phyloP scores from a whole-genome alignment of 2,888 invertebrate genomes.

The Caenorhabditis macrosperma region DNA sequence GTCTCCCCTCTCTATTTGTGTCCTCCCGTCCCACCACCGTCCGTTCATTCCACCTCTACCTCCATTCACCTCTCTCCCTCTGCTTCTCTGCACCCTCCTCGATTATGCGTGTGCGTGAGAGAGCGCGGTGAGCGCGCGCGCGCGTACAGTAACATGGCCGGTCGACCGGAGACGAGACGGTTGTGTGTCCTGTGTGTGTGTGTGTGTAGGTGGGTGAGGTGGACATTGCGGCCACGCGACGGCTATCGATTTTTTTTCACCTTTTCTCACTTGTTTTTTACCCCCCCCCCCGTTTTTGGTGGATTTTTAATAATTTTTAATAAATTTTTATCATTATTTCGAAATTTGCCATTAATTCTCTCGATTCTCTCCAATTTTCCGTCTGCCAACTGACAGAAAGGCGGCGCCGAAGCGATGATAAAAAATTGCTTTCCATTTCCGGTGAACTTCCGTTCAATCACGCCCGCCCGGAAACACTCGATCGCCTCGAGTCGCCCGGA shows the following conservation, averaged over 20 bases:
- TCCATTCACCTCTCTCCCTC: neutral
- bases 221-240: neutral
- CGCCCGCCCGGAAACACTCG: too few relatives aligned
- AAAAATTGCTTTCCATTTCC: too few relatives aligned
- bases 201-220: conserved; percentile 21
- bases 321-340: too few relatives aligned
- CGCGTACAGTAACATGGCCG: conserved; percentile 50
- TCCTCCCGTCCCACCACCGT: neutral
- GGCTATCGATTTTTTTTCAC: conserved; percentile 37
- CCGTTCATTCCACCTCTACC: neutral
- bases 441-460: too few relatives aligned
- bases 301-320: too few relatives aligned
- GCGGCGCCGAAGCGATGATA: too few relatives aligned
- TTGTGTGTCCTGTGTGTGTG: conserved; percentile 21
- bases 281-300: too few relatives aligned
- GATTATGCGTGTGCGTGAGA: neutral
- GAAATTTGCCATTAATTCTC: too few relatives aligned
- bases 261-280: conserved; percentile 6
- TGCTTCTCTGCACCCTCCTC: neutral
- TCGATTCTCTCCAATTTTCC: too few relatives aligned
- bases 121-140: conserved; percentile 12
- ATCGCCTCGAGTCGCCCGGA: too few relatives aligned
- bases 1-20: neutral
- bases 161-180: conserved; percentile 28
- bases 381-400: too few relatives aligned